Conservation (phyloP, 1,140 invertebrate species). For the Hylaeus volcanicus region DNA sequence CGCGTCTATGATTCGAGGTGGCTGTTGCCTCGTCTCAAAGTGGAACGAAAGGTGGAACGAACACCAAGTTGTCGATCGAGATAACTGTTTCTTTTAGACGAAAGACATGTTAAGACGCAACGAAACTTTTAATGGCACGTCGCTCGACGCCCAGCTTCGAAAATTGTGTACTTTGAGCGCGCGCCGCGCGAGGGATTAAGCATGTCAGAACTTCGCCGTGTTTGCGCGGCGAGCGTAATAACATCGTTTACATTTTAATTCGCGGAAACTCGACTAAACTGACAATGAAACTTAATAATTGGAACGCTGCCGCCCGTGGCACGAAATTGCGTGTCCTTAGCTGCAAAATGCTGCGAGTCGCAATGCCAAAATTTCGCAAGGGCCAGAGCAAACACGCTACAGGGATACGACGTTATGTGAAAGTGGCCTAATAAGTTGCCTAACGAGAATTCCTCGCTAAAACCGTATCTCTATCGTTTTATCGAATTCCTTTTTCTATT, state of each 20-base stretch:
- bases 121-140: neutral
- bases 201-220: constrained; percentile 13
- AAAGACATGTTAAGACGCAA: neutral
- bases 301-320: neutral
- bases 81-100: too few relatives aligned
- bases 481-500: too few relatives aligned
- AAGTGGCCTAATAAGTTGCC: too few relatives aligned
- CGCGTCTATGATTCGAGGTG: too few relatives aligned
- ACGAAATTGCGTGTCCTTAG: constrained; percentile 1
- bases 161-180: constrained; percentile 8
- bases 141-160: neutral
- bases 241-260: constrained; percentile 33
- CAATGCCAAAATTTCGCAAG: neutral
- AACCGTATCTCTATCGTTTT: too few relatives aligned
- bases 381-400: too few relatives aligned
- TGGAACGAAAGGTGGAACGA: too few relatives aligned
- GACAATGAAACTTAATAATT: constrained; percentile 37
- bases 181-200: neutral
- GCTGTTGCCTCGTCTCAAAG: too few relatives aligned
- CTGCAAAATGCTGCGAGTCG: neutral
- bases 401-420: too few relatives aligned
- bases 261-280: constrained; percentile 18
- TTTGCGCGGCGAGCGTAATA: constrained; percentile 15
- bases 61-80: too few relatives aligned
- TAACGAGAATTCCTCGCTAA: too few relatives aligned